Conservation (phyloP, 1,140 invertebrate genomes). For the Vanessa tameamea region DNA sequence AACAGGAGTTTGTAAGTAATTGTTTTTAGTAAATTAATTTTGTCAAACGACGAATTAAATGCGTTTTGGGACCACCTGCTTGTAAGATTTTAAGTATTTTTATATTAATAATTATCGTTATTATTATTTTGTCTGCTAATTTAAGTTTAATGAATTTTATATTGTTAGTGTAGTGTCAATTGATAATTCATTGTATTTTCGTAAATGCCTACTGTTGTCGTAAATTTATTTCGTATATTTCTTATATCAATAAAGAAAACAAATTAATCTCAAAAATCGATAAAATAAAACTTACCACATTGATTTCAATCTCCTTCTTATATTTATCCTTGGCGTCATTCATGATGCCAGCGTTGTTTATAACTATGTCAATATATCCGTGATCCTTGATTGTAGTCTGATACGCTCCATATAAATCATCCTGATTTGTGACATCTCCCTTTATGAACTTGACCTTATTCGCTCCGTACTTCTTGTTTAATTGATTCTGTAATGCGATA, state of each 20-base stretch:
- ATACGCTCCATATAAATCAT: constrained; percentile 82
- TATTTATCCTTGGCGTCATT: constrained; percentile 47
- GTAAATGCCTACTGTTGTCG: not conserved
- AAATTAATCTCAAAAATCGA: no score
- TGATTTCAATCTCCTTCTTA: constrained; percentile 52
- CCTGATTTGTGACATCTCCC: constrained; percentile 84
- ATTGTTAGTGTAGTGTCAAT: not conserved
- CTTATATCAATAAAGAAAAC: no score
- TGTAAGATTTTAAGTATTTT: no score
- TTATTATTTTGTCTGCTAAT: no score
- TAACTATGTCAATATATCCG: constrained; percentile 82
- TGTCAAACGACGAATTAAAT: no score
- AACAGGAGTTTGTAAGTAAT: no score
- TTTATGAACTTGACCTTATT: constrained; percentile 59
- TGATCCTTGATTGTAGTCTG: constrained; percentile 76
- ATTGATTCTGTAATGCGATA: constrained; percentile 32
- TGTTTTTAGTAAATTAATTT: no score
- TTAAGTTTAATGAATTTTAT: no score
- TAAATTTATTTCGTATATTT: no score
- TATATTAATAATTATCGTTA: no score
- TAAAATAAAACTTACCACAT: constrained; percentile 51
- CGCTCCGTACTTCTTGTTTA: constrained; percentile 44
- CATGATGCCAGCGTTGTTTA: constrained; percentile 83
- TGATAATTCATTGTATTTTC: not conserved
- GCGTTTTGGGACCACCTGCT: no score